Evolutionary conservation across 2,797 vertebrate genomes (phyloP).

Genomic region (Salmo trutta): DNA sequence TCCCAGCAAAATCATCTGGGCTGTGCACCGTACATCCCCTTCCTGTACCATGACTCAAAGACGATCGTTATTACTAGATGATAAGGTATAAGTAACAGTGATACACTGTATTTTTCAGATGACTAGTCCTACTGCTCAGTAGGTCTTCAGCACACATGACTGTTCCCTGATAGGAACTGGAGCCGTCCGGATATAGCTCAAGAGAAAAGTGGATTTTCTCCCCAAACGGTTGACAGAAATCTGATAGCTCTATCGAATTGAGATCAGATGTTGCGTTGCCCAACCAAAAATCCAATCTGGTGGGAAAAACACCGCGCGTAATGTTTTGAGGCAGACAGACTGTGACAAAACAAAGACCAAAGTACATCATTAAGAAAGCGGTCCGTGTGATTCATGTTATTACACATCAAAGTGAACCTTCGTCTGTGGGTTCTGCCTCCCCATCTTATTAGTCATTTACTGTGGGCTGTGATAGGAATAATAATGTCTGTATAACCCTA

Average conservation of each 20-base stretch:
- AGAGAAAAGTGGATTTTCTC: constrained; percentile 50
- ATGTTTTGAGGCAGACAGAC: constrained; percentile 36
- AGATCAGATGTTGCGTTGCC: constrained; percentile 56
- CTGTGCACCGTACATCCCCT: background rate
- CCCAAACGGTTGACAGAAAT: constrained; percentile 35
- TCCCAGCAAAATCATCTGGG: background rate
- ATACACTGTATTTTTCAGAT: background rate
- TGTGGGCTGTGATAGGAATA: constrained; percentile 48
- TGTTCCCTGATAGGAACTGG: constrained; percentile 23
- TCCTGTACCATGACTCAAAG: background rate
- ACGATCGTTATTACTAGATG: background rate
- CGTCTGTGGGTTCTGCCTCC: constrained; percentile 40
- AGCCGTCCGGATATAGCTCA: constrained; percentile 33
- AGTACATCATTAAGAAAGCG: constrained; percentile 36
- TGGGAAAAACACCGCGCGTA: constrained; percentile 42
- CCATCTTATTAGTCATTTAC: constrained; percentile 46
- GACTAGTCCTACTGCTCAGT: background rate
- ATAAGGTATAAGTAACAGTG: background rate
- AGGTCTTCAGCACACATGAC: constrained; percentile 15
- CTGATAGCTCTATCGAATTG: constrained; percentile 50
- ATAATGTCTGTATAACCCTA: constrained; percentile 48
- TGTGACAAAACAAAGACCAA: constrained; percentile 30
- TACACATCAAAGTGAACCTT: constrained; percentile 4
- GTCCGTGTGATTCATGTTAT: constrained; percentile 10
- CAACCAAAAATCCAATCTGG: constrained; percentile 57